Base-by-base conservation (phyloP, 2,113 vertebrate genomes). In the Nansenia antarctica region DNA sequence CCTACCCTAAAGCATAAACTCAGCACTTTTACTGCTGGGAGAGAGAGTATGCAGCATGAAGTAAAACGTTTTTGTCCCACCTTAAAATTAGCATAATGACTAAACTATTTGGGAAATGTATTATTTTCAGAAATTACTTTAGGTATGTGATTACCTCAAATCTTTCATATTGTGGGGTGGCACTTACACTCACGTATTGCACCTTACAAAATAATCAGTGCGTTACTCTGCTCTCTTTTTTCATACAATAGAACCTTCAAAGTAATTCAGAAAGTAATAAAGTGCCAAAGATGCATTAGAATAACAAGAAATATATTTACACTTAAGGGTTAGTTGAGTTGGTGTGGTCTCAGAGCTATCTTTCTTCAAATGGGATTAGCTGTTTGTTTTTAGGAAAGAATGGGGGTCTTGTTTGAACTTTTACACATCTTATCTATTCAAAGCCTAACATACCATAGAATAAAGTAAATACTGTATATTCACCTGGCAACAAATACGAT, bases 371-470 rank as follows among this genome's bases (percentile, higher is more conserved):
- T 87, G 30, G 49, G n/a, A 60, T 63, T 62, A 49, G 6, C 18
- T 84, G 83, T 88, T 89, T 85, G 83, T 65, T 77, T 84, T 72
- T 57, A 30, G 24, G 24, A 18, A 69, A 29, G 81, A 85, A 77
- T 74, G 70, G 59, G 24, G 9, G 30, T 34, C 78, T 79, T 81
- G 82, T 83, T 89, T 76, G 42, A 69, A 39, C 53, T 75, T 57
- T 73, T 42, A 18, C n/a, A 66, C 73, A 78, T 73, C 53, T 85
- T 80, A 86, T 85, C 79, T 79, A 73, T 45, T 62, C 60, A 68
- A 14, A 77, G 77, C 70, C 75, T 77, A 59, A 81, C 74, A 82
- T 70, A 65, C 45, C 20, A 72, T 70, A 29, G 64, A 52, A 81
- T 63, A 76, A 69, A 62, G 60, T 53, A n/a, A n/a, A n/a, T n/a